Percentiles rank a stretch among this genome's conserved stretches.
Evolutionary conservation across 2,113 vertebrate species (phyloP).

Genomic region (Ptyas mucosa): DNA sequence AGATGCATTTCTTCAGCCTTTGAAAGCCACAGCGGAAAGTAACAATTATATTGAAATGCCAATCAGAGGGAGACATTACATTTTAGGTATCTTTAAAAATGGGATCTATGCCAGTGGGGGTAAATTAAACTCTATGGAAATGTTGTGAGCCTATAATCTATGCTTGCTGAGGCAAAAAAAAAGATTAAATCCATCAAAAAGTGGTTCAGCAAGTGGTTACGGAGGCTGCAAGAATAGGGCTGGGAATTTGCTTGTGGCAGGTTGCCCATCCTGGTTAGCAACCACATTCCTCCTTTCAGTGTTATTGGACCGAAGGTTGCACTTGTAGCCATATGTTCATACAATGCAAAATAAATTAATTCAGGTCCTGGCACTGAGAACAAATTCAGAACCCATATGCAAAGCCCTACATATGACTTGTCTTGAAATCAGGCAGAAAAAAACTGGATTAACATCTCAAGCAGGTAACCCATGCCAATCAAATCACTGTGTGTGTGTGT

Average conservation of each 20-base stretch:
- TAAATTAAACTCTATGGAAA: background rate
- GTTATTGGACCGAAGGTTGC: slow-evolving; percentile 7
- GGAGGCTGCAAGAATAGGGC: background rate
- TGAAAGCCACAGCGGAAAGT: background rate
- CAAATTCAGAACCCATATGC: background rate
- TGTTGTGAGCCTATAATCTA: background rate
- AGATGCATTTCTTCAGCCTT: background rate
- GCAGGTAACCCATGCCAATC: background rate
- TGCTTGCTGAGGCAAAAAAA: background rate
- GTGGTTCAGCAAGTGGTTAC: background rate
- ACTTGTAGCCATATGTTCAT: background rate
- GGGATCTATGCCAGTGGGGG: background rate
- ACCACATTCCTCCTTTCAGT: background rate
- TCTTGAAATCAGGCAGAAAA: background rate
- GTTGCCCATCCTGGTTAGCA: background rate
- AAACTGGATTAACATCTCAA: background rate
- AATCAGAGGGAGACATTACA: background rate
- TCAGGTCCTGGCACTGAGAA: background rate
- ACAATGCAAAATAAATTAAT: background rate
- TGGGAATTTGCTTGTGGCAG: background rate
- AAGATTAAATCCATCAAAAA: background rate
- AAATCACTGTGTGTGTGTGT: background rate
- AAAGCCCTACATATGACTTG: background rate
- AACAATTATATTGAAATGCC: background rate
- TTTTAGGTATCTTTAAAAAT: background rate